Evolutionary conservation across 2,888 invertebrate genomes (phyloP).

Genomic region (Phortica magna): DNA sequence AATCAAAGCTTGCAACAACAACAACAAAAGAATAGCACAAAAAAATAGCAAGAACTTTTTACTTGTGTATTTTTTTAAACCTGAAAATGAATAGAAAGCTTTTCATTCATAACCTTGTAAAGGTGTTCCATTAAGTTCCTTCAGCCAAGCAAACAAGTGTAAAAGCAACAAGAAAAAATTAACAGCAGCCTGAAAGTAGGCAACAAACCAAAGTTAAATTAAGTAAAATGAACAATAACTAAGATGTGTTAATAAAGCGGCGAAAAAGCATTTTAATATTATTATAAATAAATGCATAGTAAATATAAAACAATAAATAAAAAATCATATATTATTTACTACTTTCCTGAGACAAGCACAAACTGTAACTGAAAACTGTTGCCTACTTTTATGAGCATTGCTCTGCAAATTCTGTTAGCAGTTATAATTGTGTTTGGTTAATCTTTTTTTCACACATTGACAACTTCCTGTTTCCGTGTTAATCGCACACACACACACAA

Average conservation of each 20-base stretch:
- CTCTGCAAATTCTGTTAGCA: neutral
- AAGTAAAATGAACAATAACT: neutral
- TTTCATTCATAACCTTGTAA: conserved; percentile 75
- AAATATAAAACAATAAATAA: neutral
- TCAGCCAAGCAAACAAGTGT: neutral
- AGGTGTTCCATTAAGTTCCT: neutral
- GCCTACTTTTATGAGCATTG: neutral
- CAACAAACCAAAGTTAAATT: neutral
- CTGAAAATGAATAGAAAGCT: conserved; percentile 63
- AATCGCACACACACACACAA: conserved; percentile 12
- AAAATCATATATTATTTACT: neutral
- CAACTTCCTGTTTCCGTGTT: conserved; percentile 21
- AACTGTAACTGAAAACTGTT: neutral
- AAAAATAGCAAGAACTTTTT: neutral
- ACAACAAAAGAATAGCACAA: neutral
- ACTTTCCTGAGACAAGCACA: neutral
- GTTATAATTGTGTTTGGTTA: neutral
- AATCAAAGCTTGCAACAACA: neutral
- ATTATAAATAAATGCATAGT: neutral
- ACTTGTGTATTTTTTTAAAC: neutral
- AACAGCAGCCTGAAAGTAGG: neutral
- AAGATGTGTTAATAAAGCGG: neutral
- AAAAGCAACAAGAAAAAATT: neutral
- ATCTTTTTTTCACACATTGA: neutral
- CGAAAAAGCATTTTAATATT: neutral